Evolutionary conservation across 2,888 invertebrate genomes (phyloP).

Genomic region (Athrips mouffetella): DNA sequence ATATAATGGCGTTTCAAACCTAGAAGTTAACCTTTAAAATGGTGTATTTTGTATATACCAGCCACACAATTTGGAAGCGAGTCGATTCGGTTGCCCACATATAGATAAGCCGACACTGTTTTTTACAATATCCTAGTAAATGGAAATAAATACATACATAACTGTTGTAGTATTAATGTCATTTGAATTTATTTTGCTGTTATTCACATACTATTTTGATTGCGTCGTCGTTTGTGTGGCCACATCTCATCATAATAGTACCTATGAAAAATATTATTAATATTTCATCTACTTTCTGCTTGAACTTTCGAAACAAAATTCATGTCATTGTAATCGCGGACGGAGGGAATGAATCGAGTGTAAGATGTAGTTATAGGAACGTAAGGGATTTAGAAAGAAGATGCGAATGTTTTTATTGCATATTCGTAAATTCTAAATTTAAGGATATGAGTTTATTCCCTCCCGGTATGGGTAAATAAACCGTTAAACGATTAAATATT

Average conservation of each 20-base stretch:
- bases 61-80: too few species aligned
- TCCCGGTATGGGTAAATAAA: slow-evolving; percentile 42
- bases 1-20: too few species aligned
- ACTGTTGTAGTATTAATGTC: slow-evolving; percentile 71
- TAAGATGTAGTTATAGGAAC: slow-evolving; percentile 38
- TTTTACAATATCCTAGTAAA: slow-evolving; percentile 75
- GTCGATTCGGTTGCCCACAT: too few species aligned
- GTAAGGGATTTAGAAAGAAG: slow-evolving; percentile 42
- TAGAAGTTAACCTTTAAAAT: too few species aligned
- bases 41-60: too few species aligned
- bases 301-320: slow-evolving; percentile 15
- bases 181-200: slow-evolving; percentile 65
- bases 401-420: slow-evolving; percentile 45
- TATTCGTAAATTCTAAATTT: slow-evolving; percentile 44
- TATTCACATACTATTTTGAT: slow-evolving; percentile 46
- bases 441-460: slow-evolving; percentile 49
- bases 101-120: slow-evolving; percentile 71
- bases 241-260: slow-evolving; percentile 44
- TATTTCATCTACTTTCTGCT: slow-evolving; percentile 32
- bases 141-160: slow-evolving; percentile 64
- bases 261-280: slow-evolving; percentile 23
- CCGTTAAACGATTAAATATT: slow-evolving; percentile 38
- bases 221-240: slow-evolving; percentile 45
- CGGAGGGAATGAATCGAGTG: slow-evolving; percentile 50
- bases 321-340: slow-evolving; percentile 31